Evolutionary conservation across 2,888 invertebrate species (phyloP).

Genomic region (Norana najaformis): DNA sequence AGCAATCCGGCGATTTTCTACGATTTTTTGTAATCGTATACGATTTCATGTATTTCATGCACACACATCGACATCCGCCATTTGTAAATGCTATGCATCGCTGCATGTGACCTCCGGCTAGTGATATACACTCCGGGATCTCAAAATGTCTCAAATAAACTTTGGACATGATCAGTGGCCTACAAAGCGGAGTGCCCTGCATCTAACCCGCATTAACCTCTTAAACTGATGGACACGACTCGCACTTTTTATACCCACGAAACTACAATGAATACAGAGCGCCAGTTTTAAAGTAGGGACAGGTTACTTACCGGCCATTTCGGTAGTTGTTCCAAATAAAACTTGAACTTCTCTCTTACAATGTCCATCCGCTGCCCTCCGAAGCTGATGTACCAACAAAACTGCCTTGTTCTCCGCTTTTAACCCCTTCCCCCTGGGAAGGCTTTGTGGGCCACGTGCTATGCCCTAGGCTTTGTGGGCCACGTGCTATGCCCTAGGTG

Average conservation of each 20-base stretch:
- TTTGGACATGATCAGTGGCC: constrained; percentile 3
- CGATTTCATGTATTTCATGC: too few relatives aligned
- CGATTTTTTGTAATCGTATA: too few relatives aligned
- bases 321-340: neutral
- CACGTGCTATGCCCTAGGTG: neutral
- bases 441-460: neutral
- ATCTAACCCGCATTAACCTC: neutral
- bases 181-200: neutral
- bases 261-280: neutral
- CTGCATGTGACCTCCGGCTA: too few relatives aligned
- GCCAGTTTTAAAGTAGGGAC: neutral
- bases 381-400: neutral
- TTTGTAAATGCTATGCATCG: too few relatives aligned
- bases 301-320: neutral
- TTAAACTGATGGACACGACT: neutral
- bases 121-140: too few relatives aligned
- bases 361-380: neutral
- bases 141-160: neutral
- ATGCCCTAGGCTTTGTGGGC: neutral
- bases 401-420: neutral
- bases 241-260: neutral
- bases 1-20: too few relatives aligned
- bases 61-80: too few relatives aligned
- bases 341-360: too few relatives aligned
- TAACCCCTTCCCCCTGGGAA: too few relatives aligned